Conservation (phyloP, 2,888 invertebrate species). For the Aleiodes testaceus region DNA sequence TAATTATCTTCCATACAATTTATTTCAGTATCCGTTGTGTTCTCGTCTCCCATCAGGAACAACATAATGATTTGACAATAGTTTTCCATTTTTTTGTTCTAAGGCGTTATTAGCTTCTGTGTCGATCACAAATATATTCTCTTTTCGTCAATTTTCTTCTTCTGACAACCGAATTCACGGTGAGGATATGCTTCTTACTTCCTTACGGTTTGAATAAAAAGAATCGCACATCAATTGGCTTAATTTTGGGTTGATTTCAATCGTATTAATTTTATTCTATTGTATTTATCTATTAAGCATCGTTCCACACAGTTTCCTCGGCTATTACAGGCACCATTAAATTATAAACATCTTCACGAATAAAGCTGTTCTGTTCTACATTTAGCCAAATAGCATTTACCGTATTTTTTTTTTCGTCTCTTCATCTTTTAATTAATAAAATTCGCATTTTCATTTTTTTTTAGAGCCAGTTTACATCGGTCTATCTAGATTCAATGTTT, state of each 20-base stretch:
- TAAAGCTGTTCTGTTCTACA: slow-evolving; percentile 21
- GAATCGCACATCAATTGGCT: slow-evolving; percentile 10
- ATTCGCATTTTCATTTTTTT: neutral
- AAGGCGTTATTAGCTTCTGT: slow-evolving; percentile 1
- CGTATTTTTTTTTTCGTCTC: neutral
- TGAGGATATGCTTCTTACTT: neutral
- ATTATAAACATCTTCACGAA: slow-evolving; percentile 20
- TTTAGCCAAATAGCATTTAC: neutral
- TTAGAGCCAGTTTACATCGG: slow-evolving; percentile 1
- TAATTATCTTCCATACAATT: slow-evolving; percentile 10
- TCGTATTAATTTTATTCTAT: too few relatives aligned
- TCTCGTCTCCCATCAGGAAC: neutral
- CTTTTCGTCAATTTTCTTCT: neutral
- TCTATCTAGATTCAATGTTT: slow-evolving; percentile 9
- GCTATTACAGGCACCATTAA: neutral
- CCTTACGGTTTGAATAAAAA: neutral
- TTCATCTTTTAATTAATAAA: too few relatives aligned
- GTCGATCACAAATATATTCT: neutral
- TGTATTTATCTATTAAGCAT: slow-evolving; percentile 5
- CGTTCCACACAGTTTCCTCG: slow-evolving; percentile 12
- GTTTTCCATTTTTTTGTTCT: neutral
- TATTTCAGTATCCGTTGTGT: neutral
- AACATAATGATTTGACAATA: slow-evolving; percentile 2
- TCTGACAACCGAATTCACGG: neutral
- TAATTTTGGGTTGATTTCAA: slow-evolving; percentile 12